Evolutionary conservation across 2,888 invertebrate species (phyloP).

Genomic region (Aphelenchoides bicaudatus): DNA sequence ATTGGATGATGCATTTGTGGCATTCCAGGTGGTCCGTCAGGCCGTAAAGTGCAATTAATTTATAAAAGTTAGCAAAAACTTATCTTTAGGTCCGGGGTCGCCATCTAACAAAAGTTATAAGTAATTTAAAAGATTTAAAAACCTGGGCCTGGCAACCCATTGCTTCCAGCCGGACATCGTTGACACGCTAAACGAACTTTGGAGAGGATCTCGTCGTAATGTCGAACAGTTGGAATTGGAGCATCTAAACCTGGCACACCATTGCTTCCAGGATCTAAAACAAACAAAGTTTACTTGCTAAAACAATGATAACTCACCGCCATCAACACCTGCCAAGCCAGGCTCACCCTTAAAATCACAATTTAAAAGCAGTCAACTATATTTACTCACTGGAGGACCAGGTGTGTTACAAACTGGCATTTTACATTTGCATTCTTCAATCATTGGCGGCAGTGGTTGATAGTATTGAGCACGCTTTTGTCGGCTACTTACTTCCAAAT

Average conservation of each 20-base stretch:
- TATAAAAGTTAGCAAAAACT: background rate
- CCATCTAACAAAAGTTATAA: background rate
- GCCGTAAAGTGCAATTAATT: slow-evolving; percentile 11
- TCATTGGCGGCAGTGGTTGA: background rate
- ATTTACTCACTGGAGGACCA: background rate
- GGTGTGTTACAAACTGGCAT: slow-evolving; percentile 7
- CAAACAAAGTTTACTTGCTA: background rate
- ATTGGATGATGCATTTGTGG: background rate
- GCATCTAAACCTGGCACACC: background rate
- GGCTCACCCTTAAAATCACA: background rate
- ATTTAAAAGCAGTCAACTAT: background rate
- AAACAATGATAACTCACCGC: background rate
- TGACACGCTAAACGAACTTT: background rate
- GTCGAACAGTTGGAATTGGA: slow-evolving; percentile 4
- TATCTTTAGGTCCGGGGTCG: background rate
- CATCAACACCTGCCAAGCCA: background rate
- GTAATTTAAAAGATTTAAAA: background rate
- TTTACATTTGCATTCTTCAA: background rate
- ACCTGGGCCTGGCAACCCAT: slow-evolving; percentile 11
- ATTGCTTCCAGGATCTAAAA: background rate
- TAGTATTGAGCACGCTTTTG: background rate
- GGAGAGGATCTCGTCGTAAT: slow-evolving; percentile 4
- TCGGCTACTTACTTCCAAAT: slow-evolving; percentile 1
- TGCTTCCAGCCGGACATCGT: background rate
- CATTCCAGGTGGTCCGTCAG: background rate